Evolutionary conservation across 2,113 vertebrate species (phyloP).

Genomic region (Ursus arctos): DNA sequence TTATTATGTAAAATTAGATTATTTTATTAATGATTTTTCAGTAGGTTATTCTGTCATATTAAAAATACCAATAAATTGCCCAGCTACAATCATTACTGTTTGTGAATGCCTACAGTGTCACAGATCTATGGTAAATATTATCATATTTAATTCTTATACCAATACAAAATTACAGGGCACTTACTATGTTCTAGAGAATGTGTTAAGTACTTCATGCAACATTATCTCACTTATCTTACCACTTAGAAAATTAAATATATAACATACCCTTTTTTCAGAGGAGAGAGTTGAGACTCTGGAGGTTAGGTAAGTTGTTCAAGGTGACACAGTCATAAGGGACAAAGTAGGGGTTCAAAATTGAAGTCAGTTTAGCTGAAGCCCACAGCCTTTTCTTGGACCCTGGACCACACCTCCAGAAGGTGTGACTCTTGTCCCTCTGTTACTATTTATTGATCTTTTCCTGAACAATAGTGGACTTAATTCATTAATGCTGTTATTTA

Average conservation of each 20-base stretch:
- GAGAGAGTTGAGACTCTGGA: neutral
- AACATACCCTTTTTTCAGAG: neutral
- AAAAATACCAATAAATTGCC: neutral
- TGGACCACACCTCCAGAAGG: neutral
- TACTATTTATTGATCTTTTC: neutral
- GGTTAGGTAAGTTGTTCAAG: neutral
- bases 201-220: conserved; percentile 10
- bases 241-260: neutral
- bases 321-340: neutral
- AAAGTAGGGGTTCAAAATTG: neutral
- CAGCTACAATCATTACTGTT: neutral
- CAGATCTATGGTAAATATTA: neutral
- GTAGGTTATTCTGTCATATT: neutral
- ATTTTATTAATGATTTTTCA: neutral
- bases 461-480: neutral
- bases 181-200: neutral
- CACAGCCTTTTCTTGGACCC: neutral
- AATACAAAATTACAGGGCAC: neutral
- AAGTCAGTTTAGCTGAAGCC: neutral
- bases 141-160: neutral
- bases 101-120: neutral
- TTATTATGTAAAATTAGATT: neutral
- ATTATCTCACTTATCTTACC: neutral
- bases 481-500: neutral
- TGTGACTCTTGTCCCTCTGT: neutral